These are phyloP conservation scores for Lepidurus couesii DNA, from an alignment of 1,140 invertebrate species.

Conservation along the genomic window DNA sequence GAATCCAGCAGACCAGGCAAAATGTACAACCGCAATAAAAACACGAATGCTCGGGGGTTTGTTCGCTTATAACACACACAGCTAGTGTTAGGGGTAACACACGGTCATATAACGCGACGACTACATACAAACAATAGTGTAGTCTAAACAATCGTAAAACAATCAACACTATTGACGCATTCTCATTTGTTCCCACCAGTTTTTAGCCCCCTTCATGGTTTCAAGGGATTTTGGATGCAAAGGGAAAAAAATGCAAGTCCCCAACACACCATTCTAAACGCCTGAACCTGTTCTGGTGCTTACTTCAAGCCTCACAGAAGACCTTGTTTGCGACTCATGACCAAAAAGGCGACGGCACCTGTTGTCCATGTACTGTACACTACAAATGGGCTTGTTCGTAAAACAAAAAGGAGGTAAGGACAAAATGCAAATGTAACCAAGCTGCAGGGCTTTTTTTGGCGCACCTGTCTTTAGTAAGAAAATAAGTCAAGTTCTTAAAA, in stretches of 20 bases:
- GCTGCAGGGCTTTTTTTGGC: not conserved
- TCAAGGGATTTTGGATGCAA: not conserved
- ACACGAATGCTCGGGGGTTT: not conserved
- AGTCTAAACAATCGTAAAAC: conserved; percentile 12
- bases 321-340: not conserved
- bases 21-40: not conserved
- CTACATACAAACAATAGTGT: not conserved
- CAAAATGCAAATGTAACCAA: not conserved
- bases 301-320: not conserved
- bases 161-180: not conserved
- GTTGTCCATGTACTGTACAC: not conserved
- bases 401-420: not conserved
- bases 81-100: not conserved
- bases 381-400: not conserved
- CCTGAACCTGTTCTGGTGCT: not conserved
- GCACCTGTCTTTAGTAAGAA: not conserved
- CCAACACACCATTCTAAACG: not conserved
- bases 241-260: not conserved
- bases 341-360: conserved; percentile 4
- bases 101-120: not conserved
- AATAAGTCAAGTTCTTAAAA: too few relatives aligned
- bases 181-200: not conserved
- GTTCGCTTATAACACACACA: not conserved
- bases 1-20: too few relatives aligned
- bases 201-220: not conserved